Evolutionary conservation across 30 jellyfish, hydroid and myxozoan species (phyloP).

Genomic region (Haliclystus octoradiatus): DNA sequence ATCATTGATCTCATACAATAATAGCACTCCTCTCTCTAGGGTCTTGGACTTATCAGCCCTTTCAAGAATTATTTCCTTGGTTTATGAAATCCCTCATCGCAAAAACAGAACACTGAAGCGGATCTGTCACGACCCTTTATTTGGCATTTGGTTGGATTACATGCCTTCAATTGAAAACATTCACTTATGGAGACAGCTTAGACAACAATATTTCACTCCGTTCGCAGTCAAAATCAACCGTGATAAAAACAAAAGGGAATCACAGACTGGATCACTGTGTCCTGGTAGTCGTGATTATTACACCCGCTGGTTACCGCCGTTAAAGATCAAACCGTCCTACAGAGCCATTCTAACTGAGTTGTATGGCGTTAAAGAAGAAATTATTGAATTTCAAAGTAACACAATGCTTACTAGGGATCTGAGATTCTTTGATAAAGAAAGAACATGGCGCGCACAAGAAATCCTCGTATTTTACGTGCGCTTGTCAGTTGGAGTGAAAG

Average conservation of each 20-base stretch:
- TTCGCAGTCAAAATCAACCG: slow-evolving; percentile 27
- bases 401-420: slow-evolving; percentile 66
- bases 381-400: slow-evolving; percentile 60
- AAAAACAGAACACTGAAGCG: not conserved
- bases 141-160: slow-evolving; percentile 87
- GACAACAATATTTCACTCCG: slow-evolving; percentile 63
- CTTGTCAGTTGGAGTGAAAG: slow-evolving; percentile 39
- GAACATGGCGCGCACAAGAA: slow-evolving; percentile 56
- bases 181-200: slow-evolving; percentile 64
- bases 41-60: not conserved
- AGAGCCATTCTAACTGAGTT: slow-evolving; percentile 80
- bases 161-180: slow-evolving; percentile 80
- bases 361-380: slow-evolving; percentile 40
- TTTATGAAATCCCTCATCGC: not conserved
- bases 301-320: slow-evolving; percentile 93
- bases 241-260: slow-evolving; percentile 5
- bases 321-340: slow-evolving; percentile 50
- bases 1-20: slow-evolving; percentile 10
- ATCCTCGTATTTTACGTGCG: slow-evolving; percentile 54
- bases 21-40: not conserved
- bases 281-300: slow-evolving; percentile 67
- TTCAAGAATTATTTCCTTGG: not conserved
- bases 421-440: slow-evolving; percentile 59
- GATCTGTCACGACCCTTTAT: slow-evolving; percentile 76
- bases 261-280: slow-evolving; percentile 42